A percentile compares a stretch with the other conserved stretches of the same genome.
phyloP scores from a whole-genome alignment of 2,888 invertebrate genomes.

The Lymantria dispar region DNA sequence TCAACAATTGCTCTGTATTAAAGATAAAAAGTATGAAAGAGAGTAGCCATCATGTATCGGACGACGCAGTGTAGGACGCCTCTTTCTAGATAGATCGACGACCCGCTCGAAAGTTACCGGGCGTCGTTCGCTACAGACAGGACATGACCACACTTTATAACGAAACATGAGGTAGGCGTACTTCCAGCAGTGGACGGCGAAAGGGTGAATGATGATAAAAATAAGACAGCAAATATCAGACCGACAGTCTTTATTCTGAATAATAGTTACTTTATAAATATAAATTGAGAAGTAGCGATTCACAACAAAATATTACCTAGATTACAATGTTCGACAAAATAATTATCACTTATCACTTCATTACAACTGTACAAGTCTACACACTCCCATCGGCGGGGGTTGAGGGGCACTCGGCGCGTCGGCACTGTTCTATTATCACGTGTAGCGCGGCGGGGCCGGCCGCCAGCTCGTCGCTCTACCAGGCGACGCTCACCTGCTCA shows the following conservation, averaged over 20 bases:
- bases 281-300: conserved; percentile 81
- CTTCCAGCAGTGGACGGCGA: too few species aligned
- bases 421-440: conserved; percentile 21
- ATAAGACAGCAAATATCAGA: conserved; percentile 48
- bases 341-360: conserved; percentile 79
- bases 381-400: conserved; percentile 28
- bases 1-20: too few species aligned
- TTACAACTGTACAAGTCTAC: conserved; percentile 64
- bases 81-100: too few species aligned
- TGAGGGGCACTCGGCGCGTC: conserved; percentile 6
- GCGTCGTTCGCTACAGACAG: too few species aligned
- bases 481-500: conserved; percentile 85
- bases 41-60: too few species aligned
- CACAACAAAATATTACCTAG: conserved; percentile 79
- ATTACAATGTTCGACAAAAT: conserved; percentile 73
- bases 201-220: too few species aligned
- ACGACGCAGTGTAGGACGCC: too few species aligned
- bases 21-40: too few species aligned
- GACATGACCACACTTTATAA: too few species aligned
- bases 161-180: too few species aligned
- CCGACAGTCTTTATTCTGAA: conserved; percentile 78
- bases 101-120: too few species aligned
- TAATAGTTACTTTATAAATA: conserved; percentile 77
- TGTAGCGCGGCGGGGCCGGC: conserved; percentile 9
- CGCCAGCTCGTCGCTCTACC: conserved; percentile 19